Base-by-base conservation (phyloP, 1,140 invertebrate species). In the Brachionus plicatilis region DNA sequence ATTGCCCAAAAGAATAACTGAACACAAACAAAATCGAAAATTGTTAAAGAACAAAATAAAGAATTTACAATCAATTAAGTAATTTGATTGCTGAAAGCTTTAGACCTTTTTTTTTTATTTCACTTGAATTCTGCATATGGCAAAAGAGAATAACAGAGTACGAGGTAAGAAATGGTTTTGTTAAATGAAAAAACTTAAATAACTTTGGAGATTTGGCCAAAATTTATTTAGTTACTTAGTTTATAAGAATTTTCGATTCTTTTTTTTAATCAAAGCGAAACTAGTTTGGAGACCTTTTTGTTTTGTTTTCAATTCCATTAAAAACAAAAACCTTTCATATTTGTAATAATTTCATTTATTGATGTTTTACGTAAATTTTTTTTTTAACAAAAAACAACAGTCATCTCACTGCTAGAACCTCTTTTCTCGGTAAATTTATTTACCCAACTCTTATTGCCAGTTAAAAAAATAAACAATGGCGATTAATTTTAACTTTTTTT, bases 21-120 rank as follows among this genome's bases (percentile, higher is more conserved):
- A 72, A 43, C 68, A 72, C 68, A 72, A 72, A 72, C 68, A 72
- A 9, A 41, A 72, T 72, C 53, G 53, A 41, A 68, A 68, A 72
- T 72, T 72, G 41, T 72, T 72, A 72, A 70, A 43, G 37, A 41
- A 41, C 37, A 20, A 72, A 68, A 68, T 68, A 68, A 68, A 68
- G 33, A 41, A 68, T 72, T 72, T 72, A 72, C 68, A 72, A 72
- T 72, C 68, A 72, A 72, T 72, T 72, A 43, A 72, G 33, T 20
- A 72, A 43, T 72, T 72, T 72, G 68, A 72, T 43, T 72, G 68
- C 68, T 72, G 33, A 72, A 72, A 72, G 68, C 68, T 72, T 72
- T 72, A 72, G 68, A 72, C 68, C 7, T 72, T 72, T 68, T 68
- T 24, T 24, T 68, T 29, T 68, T 37, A 37, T 37, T 68, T 68